Base-by-base conservation (phyloP, 2,797 vertebrate species). In the Astyanax mexicanus region DNA sequence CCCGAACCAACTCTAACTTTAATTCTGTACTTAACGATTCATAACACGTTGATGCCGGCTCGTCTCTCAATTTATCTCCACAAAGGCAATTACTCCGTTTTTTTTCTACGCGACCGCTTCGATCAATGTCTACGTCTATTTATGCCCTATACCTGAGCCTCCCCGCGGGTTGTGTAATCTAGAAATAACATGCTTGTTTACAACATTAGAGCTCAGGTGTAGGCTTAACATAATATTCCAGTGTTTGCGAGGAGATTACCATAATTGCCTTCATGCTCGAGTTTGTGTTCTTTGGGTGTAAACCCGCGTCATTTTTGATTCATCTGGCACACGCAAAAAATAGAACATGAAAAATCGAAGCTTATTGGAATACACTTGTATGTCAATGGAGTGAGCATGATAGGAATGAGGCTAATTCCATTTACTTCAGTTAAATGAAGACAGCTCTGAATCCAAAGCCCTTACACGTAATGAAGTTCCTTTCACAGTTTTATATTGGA, bases 191-290 rank as follows among this genome's bases (percentile, higher is more conserved):
- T 60, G 61, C 76, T 52, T 68, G 55, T 73, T 60, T 68, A 52
- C 54, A 47, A 29, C 12, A 37, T 70, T 57, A 65, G 25, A 10
- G 54, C 45, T 73, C 44, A 52, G 45, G 27, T 75, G 62, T 15
- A 67, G 19, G 27, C 64, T 37, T 47, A 64, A 75, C 65, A 60
- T 27, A 58, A n/a, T 60, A 64, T 78, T 74, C 40, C 25, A 42
- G 72, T 66, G 45, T 49, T 69, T 67, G 25, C 54, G 38, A 74
- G 68, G 19, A 45, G 61, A 78, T 77, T 83, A 77, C 10, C 29
- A 60, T 80, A 64, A 72, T 65, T 78, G 44, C 78, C 29, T 68
- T 69, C 72, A 60, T 72, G 78, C 72, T 68, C 69, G 44, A 32
- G 67, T 40, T 80, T 49, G 67, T 57, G 66, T 75, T 75, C 32